Base-by-base conservation (phyloP, 2,797 vertebrate genomes). In the Cuculus canorus region DNA sequence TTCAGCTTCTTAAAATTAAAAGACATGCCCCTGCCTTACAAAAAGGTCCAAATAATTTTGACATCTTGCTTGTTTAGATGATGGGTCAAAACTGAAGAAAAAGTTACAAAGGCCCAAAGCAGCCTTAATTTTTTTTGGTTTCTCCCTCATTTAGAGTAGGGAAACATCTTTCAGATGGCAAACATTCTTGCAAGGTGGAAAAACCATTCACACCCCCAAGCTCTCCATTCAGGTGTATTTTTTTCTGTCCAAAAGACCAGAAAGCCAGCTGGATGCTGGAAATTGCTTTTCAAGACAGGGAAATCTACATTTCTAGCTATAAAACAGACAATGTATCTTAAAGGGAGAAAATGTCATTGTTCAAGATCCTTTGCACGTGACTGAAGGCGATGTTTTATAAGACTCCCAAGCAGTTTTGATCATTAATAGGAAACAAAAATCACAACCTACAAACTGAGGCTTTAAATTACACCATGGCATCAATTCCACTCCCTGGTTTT, bases 211-310 rank as follows among this genome's bases (percentile, higher is more conserved):
- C 32, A 8, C 43, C 27, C 27, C 13, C 35, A 16, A 43, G 22
- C 50, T 63, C 48, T 43, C 39, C 59, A 22, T 35, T 91, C 76
- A 88, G 92, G 88, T 94, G 70, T 66, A 53, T 82, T 77, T 88
- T 47, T 65, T 73, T 61, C 92, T 86, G 50, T 72, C 70, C 43
- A 39, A 56, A 83, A 87, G 47, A 33, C 39, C 56, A 88, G 35
- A 92, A 90, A 86, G 47, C 33, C 90, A 96, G 85, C 61, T 90
- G 91, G 70, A 83, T 43, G 33, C 63, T 60, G 82, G 66, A 93
- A 92, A 92, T 59, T 82, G 80, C 70, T 94, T 93, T 92, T 83
- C 82, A 91, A 84, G 92, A 86, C 70, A 65, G 68, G 77, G 56
- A 82, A 90, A 91, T n/a, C 59, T 64, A 30, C 39, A 19, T 90